Conservation (phyloP, 53 echinoderm and acorn worm genomes). For the Antedon mediterranea region DNA sequence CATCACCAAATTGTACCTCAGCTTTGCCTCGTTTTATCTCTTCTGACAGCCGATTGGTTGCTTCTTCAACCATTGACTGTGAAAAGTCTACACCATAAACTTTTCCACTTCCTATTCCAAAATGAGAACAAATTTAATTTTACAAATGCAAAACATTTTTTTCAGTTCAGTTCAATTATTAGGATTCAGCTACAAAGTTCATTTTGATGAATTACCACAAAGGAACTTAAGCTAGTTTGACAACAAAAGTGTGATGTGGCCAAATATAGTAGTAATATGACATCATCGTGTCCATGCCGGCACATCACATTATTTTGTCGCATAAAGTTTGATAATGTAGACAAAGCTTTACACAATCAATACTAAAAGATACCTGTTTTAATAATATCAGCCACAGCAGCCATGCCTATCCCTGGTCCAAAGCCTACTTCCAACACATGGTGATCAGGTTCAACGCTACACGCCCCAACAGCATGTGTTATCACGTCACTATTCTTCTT, state of each 20-base stretch:
- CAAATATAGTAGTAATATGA: too few species aligned
- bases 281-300: too few species aligned
- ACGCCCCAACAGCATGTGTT: constrained; percentile 35
- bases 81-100: constrained; percentile 77
- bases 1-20: constrained; percentile 49
- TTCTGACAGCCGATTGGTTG: constrained; percentile 18
- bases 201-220: too few species aligned
- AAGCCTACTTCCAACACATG: constrained; percentile 78
- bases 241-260: too few species aligned
- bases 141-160: too few species aligned
- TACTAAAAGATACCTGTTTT: constrained; percentile 62
- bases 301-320: too few species aligned
- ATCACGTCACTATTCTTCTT: constrained; percentile 18
- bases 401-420: constrained; percentile 73
- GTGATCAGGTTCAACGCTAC: constrained; percentile 43
- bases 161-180: too few species aligned
- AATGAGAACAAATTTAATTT: not conserved
- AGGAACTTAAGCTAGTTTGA: too few species aligned
- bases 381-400: constrained; percentile 38
- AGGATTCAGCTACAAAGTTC: too few species aligned
- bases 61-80: constrained; percentile 44
- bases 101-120: constrained; percentile 33
- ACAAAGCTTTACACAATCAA: too few species aligned
- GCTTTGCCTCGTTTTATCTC: constrained; percentile 37
- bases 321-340: too few species aligned